Evolutionary conservation across 2,888 invertebrate species (phyloP), one percentile per base, ranked within the genome.

Genomic region (Apamea anceps): DNA sequence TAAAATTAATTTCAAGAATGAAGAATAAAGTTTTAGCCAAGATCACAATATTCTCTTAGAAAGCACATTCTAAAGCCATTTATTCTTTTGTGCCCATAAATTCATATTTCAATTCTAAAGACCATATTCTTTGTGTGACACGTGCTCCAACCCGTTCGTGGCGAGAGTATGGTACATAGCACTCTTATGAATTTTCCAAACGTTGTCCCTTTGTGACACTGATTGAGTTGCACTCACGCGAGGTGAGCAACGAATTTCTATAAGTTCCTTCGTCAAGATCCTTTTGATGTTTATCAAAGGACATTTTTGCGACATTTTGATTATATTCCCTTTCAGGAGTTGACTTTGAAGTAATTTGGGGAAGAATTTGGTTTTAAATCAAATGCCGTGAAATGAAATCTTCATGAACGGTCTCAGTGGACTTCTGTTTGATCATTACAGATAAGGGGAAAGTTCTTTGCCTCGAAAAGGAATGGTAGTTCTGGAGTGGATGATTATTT

Each of bases 221-320:
- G 54, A 86, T 87, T 85, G 81, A 82, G 66, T 72, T 87, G 84
- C 82, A 88, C 72, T 81, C 62, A 82, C 76, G 77, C 54, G 74
- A 75, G 77, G 70, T 80, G 72, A 82, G 79, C 79, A 86, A 86
- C 63, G 79, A 80, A 85, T 84, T 84, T 77, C 65, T 84, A 72
- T 77, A 81, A 75, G 70, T 79, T 72, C 67, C 72, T 79, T 79
- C 70, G 45, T 72, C 70, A 54, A 63, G 42, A 72, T 72, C 13
- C 48, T 37, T 87, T 87, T 80, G 51, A 65, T 80, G 68, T 80
- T 67, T 68, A 54, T 71, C 51, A 63, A 71, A 77, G 37, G 28
- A 51, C 25, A 73, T 72, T 75, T 68, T 68, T 85, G 65, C 51
- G 63, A 71, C 68, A 37, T 63, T 70, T 68, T 86, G n/a, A 68